These are phyloP conservation scores for Chalcis sispes DNA, from an alignment of 2,888 invertebrate genomes.

Conservation along the genomic window DNA sequence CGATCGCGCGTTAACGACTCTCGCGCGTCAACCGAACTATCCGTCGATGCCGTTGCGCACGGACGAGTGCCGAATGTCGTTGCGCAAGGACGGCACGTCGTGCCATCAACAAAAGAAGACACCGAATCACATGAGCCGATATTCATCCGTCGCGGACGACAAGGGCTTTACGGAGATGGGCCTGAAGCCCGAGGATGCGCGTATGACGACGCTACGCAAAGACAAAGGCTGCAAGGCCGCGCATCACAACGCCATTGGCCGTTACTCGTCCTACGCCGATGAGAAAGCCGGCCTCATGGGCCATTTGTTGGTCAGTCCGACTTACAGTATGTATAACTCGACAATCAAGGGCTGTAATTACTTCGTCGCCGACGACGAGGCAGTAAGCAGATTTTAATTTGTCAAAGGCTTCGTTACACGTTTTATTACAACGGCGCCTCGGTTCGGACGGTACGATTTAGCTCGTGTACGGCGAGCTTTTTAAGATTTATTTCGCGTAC, in stretches of 20 bases:
- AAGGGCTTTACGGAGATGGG: conserved; percentile 58
- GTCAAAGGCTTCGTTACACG: too few relatives aligned
- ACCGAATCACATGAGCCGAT: conserved; percentile 64
- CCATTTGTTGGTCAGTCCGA: conserved; percentile 71
- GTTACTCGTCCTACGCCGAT: conserved; percentile 43
- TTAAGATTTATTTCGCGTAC: too few relatives aligned
- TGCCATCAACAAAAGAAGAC: conserved; percentile 2
- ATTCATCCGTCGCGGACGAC: conserved; percentile 70
- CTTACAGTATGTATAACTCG: conserved; percentile 73
- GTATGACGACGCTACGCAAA: conserved; percentile 39
- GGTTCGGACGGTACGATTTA: too few relatives aligned
- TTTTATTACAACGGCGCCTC: too few relatives aligned
- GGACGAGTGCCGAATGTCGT: conserved; percentile 72
- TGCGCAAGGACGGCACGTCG: conserved; percentile 62
- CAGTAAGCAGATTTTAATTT: conserved; percentile 73
- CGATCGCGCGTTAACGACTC: conserved; percentile 72
- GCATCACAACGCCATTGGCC: conserved; percentile 14
- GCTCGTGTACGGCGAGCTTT: too few relatives aligned
- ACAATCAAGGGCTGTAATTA: conserved; percentile 69
- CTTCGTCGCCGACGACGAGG: conserved; percentile 73
- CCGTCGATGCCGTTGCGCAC: conserved; percentile 74
- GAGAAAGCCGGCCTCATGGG: conserved; percentile 56
- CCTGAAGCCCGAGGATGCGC: conserved; percentile 16
- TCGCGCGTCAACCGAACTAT: conserved; percentile 73
- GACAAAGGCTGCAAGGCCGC: conserved; percentile 45